Conservation (phyloP, 1,140 invertebrate species). For the Teleogryllus occipitalis region DNA sequence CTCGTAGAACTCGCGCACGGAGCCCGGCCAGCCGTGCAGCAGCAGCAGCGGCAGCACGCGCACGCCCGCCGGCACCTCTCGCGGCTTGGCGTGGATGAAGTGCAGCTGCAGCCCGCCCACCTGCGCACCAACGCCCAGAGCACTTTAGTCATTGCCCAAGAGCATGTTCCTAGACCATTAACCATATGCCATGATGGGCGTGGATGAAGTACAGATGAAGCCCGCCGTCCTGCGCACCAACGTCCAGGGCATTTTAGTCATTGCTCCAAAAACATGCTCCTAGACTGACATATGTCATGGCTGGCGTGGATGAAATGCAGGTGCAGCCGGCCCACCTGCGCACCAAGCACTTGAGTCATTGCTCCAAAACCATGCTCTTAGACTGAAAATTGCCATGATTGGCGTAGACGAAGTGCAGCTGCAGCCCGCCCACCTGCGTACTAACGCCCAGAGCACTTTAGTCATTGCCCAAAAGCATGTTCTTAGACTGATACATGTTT, state of each 20-base stretch:
- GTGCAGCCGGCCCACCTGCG: slow-evolving; percentile 47
- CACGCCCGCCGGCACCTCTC: slow-evolving; percentile 46
- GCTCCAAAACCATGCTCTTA: slow-evolving; percentile 19
- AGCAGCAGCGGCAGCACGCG: slow-evolving; percentile 49
- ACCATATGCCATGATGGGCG: slow-evolving; percentile 10
- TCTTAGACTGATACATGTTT: no score
- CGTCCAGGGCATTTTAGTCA: no score
- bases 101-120: slow-evolving; percentile 62
- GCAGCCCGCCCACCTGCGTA: slow-evolving; percentile 44
- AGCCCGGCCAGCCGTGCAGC: slow-evolving; percentile 89
- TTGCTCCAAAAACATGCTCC: no score
- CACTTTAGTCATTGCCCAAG: no score
- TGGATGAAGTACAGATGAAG: no score
- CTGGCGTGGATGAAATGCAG: slow-evolving; percentile 69
- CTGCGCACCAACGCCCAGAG: slow-evolving; percentile 33
- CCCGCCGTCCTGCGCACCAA: no score
- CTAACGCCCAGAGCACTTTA: no score
- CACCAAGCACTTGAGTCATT: slow-evolving; percentile 40
- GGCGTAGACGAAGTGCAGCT: slow-evolving; percentile 63
- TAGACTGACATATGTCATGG: slow-evolving; percentile 58
- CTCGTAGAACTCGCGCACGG: slow-evolving; percentile 66
- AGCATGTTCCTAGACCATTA: no score
- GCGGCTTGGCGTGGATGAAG: slow-evolving; percentile 56
- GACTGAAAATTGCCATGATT: no score
- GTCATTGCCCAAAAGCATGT: no score